Conservation (phyloP, 2,113 vertebrate genomes). For the Capricornis sumatraensis region DNA sequence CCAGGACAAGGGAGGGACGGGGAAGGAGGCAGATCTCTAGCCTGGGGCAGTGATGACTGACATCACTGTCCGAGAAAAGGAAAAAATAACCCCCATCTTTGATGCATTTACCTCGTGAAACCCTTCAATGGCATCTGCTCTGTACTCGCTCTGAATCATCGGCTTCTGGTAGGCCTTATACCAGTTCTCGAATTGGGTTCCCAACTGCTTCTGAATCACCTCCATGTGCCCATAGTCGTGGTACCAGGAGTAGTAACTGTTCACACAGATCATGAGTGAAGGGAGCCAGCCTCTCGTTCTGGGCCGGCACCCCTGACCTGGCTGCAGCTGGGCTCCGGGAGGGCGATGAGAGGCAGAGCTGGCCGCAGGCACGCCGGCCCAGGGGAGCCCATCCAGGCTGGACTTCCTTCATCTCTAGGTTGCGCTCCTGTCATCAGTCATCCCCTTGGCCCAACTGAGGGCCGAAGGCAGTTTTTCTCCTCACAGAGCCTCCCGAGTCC, state of each 20-base stretch:
- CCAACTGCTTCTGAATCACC: constrained; percentile 89
- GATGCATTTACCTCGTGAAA: constrained; percentile 86
- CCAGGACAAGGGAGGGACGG: background rate
- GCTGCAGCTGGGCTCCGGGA: background rate
- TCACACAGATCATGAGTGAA: background rate
- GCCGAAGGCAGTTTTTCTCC: background rate
- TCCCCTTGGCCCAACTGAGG: background rate
- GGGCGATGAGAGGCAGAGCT: background rate
- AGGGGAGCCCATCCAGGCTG: background rate
- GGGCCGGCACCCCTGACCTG: rapidly evolving
- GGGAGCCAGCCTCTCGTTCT: background rate
- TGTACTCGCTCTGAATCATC: constrained; percentile 98
- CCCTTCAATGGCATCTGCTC: constrained; percentile 88
- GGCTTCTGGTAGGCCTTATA: constrained; percentile 88
- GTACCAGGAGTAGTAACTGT: constrained; percentile 87
- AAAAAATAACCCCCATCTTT: rapidly evolving
- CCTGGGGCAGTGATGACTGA: background rate
- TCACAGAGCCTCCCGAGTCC: background rate
- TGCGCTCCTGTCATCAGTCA: background rate
- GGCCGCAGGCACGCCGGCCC: rapidly evolving
- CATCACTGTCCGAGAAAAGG: background rate
- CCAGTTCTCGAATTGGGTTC: constrained; percentile 91
- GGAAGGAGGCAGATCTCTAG: background rate
- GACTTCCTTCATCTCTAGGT: too few species aligned
- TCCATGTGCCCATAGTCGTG: constrained; percentile 91